Evolutionary conservation across 2,113 vertebrate genomes (phyloP), one percentile per base, ranked within the genome.

Genomic region (Pteruthius melanotis): DNA sequence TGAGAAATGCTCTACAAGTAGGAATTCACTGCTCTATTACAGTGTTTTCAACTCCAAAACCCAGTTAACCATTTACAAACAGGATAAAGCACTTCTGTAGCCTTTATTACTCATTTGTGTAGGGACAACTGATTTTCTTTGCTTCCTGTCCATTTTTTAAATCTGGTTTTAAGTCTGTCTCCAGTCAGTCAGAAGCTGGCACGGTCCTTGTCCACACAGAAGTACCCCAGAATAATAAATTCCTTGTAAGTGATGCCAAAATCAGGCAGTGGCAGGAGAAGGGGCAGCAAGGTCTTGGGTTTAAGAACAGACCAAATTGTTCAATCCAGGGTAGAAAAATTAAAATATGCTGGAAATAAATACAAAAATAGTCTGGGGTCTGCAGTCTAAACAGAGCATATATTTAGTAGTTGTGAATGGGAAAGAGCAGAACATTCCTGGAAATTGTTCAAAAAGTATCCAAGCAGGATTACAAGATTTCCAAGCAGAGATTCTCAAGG

Each of bases 331-430:
- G 74, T 13, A 94, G 66, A 63, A 83, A 92, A 88, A 74, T 33
- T 37, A 44, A 95, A 90, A 85, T 18, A 72, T 63, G 33, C 37
- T 90, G 86, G 63, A 96, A 96, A 93, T 33, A 85, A 81, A 70
- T 49, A 57, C 60, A 96, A 93, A 97, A 96, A 97, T 97, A 96
- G 95, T 81, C 60, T 12, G 30, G 69, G 89, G 33, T 76, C 80
- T 92, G 69, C 69, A 87, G 83, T 80, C 92, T 86, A 87, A 92
- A 95, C 76, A 70, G 64, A 81, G 77, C 44, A 12, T 94, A 96
- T 96, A 96, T 96, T 97, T 97, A 97, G 96, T 63, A 87, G 75
- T 31, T 56, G 54, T 76, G 93, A 96, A 93, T 91, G 96, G 84
- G 87, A 96, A 94, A 93, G 74, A 87, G 78, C 66, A 94, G 87